These are phyloP conservation scores for Zenarchopterus dispar DNA, from an alignment of 2,797 vertebrate genomes.

Conservation along the genomic window DNA sequence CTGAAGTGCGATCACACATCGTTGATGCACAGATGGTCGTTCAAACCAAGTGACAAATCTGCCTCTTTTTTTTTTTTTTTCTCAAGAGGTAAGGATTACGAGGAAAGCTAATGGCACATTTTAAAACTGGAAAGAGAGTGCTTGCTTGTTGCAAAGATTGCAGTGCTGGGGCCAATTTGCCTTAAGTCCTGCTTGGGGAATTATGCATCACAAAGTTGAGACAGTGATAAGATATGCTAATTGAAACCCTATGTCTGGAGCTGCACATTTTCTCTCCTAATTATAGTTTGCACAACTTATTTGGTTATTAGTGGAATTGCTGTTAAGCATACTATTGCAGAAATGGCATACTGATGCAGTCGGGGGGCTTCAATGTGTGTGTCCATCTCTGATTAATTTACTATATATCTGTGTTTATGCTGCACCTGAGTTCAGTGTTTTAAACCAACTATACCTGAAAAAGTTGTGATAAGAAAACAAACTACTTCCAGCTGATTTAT, in stretches of 20 bases:
- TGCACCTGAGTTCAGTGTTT: no score
- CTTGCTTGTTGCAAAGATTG: background rate
- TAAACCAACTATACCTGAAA: no score
- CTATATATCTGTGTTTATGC: no score
- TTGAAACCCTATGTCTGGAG: background rate
- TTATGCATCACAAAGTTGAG: slow-evolving; percentile 7
- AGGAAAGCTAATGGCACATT: slow-evolving; percentile 30
- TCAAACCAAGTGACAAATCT: slow-evolving; percentile 43
- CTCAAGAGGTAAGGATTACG: slow-evolving; percentile 8
- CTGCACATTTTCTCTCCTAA: slow-evolving; percentile 28
- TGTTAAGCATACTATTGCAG: slow-evolving; percentile 21
- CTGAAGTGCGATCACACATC: slow-evolving; percentile 28
- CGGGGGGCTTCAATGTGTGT: background rate
- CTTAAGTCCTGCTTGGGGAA: slow-evolving; percentile 3
- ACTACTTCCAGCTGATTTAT: no score
- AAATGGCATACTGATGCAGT: background rate
- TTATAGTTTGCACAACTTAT: slow-evolving; percentile 34
- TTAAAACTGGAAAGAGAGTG: slow-evolving; percentile 6
- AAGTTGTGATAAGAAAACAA: no score
- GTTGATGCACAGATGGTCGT: slow-evolving; percentile 43
- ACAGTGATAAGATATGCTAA: slow-evolving; percentile 25
- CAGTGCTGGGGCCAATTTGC: slow-evolving; percentile 3
- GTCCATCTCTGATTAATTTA: background rate
- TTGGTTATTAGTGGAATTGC: slow-evolving; percentile 18
- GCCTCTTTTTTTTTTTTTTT: slow-evolving; percentile 9